Base-by-base conservation (phyloP, 1,140 invertebrate genomes). In the Zaprionus kolodkinae region DNA sequence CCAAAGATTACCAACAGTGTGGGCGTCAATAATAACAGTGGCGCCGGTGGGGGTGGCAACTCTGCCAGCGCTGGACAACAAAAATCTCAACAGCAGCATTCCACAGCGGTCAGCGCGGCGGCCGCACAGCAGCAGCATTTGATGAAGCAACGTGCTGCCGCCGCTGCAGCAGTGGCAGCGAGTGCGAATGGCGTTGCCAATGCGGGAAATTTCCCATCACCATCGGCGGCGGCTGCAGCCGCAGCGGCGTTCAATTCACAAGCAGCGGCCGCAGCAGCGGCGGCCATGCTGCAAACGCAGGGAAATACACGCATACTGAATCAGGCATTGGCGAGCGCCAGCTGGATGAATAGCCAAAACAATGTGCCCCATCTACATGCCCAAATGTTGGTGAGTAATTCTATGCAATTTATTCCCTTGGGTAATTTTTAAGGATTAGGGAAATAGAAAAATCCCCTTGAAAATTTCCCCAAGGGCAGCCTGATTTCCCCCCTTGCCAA, bases 61-160 rank as follows among this genome's bases (percentile, higher is more conserved):
- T 36, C 36, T 15, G 60, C 25, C 30, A 45, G 45, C 13, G 54
- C 68, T 6, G 55, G 36, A 6, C 45, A 33, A 52, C 77, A 85
- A 64, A 91, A 91, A 17, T 68, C 80, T 13, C 93, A 93, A 62
- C 93, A 92, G 75, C 93, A 91, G 45, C 81, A 45, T 66, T 76
- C 64, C 43, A 50, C 45, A 6, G 56, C 62, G 38, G 48, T 56
- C 21, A 74, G 52, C n/a, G 71, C 67, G 40, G 65, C 74, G 2
- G 78, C 76, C 52, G 69, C 80, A 9, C 82, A 89, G 35, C 86
- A 91, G 25, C 84, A 86, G 43, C 91, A 88, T 57, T 17, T 85
- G 57, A 78, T 87, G 71, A 84, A 86, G 33, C 84, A 91, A 35
- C 79, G 81, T 11, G 88, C 76, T 6, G 81, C 76, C 4, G 87